These are phyloP conservation scores for Theretra japonica DNA, from an alignment of 2,888 invertebrate genomes.

Conservation along the genomic window DNA sequence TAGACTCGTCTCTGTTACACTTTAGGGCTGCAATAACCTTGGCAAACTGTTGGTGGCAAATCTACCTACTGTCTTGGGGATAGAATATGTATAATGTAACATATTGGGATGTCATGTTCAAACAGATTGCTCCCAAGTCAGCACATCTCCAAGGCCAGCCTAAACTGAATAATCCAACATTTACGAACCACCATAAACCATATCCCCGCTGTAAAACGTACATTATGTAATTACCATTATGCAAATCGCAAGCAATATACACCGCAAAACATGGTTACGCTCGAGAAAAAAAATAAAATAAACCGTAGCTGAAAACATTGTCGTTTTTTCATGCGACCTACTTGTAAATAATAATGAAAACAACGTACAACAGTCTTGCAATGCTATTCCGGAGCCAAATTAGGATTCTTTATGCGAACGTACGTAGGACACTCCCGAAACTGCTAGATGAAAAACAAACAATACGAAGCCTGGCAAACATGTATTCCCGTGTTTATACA, in stretches of 20 bases:
- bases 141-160: background rate
- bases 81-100: too few species aligned
- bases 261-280: constrained; percentile 15
- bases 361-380: background rate
- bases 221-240: constrained; percentile 17
- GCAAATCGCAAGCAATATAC: constrained; percentile 25
- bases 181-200: background rate
- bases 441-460: constrained; percentile 24
- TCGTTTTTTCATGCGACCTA: constrained; percentile 2
- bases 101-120: too few species aligned
- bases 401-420: constrained; percentile 25
- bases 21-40: too few species aligned
- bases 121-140: background rate
- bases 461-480: background rate
- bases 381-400: constrained; percentile 3
- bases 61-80: too few species aligned
- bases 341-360: constrained; percentile 19
- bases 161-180: background rate
- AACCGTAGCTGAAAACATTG: background rate
- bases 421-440: constrained; percentile 9
- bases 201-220: background rate
- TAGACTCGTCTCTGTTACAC: too few species aligned
- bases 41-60: too few species aligned
- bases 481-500: background rate
- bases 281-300: background rate